These are phyloP conservation scores for Automeris io DNA, from an alignment of 2,888 invertebrate genomes.

Conservation along the genomic window DNA sequence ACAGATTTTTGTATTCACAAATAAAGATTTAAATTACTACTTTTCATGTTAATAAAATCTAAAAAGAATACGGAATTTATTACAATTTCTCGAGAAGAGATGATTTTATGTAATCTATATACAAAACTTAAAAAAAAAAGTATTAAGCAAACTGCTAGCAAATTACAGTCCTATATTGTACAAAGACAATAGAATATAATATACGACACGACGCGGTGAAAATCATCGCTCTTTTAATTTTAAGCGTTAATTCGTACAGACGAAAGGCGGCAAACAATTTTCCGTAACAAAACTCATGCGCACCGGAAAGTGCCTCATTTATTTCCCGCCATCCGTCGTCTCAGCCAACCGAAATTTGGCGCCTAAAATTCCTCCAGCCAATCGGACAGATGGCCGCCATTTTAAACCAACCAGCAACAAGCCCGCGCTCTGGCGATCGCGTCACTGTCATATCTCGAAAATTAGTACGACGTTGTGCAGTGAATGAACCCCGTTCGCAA, in stretches of 20 bases:
- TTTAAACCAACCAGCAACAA: slow-evolving; percentile 63
- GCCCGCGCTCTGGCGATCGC: slow-evolving; percentile 74
- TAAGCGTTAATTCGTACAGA: slow-evolving; percentile 35
- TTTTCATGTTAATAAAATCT: no score
- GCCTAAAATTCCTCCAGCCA: slow-evolving; percentile 61
- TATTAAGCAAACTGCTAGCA: no score
- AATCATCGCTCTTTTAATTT: slow-evolving; percentile 19
- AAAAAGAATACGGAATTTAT: no score
- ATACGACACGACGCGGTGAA: background rate
- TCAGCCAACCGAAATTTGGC: slow-evolving; percentile 76
- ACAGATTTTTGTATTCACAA: no score
- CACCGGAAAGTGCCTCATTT: slow-evolving; percentile 63
- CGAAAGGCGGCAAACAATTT: slow-evolving; percentile 63
- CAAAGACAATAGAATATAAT: background rate
- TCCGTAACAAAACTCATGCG: slow-evolving; percentile 60
- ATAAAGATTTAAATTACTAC: no score
- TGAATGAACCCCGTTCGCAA: slow-evolving; percentile 74
- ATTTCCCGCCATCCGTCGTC: slow-evolving; percentile 71
- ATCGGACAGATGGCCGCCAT: slow-evolving; percentile 65
- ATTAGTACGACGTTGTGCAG: slow-evolving; percentile 73
- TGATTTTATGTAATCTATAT: no score
- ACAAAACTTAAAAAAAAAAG: no score
- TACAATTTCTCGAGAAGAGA: no score
- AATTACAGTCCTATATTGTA: no score
- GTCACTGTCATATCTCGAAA: slow-evolving; percentile 75